Base-by-base conservation (phyloP, 2,888 invertebrate genomes). In the Plusia festucae region DNA sequence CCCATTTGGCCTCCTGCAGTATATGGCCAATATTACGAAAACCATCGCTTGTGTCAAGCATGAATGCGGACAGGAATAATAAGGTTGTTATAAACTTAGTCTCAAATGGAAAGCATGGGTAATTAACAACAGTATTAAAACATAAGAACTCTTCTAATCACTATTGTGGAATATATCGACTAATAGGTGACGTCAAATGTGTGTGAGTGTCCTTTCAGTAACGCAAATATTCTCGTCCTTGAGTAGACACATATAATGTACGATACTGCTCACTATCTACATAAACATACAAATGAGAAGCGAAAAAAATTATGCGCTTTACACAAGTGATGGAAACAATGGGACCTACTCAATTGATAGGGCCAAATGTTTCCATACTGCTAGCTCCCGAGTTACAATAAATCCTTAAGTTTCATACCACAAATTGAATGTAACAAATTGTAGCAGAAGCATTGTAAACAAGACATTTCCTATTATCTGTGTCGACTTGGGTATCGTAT, bases 1-100 rank as follows among this genome's bases (percentile, higher is more conserved):
- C 95, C 94, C 94, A 94, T 92, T 94, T 95, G 87, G 93, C 95
- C 90, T 95, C 95, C 95, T 95, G 94, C 75, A 85, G 90, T 89
- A 90, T 73, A 91, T 75, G 87, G 85, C 90, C 86, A 84, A 84
- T 84, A 77, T 87, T 88, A 87, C 67, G 73, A 72, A 71, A 79
- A 82, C 84, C 85, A 87, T 85, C 87, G 84, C 86, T 88, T 86
- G 86, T 87, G 87, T 84, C 60, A 77, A 85, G 83, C 79, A 73
- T 69, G 67, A 71, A 74, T 81, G 78, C 76, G 61, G 49, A 68
- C 44, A 67, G 53, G 67, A 62, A 66, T 46, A 54, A 70, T 40
- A 53, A 56, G 64, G 59, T 58, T 55, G 58, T 68, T 63, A 68
- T 22, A 15, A 56, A 55, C 60, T 30, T 30, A 57, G 30, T 54